These are phyloP conservation scores for Eubasilissa splendida DNA, from an alignment of 2,888 invertebrate genomes.

Conservation along the genomic window DNA sequence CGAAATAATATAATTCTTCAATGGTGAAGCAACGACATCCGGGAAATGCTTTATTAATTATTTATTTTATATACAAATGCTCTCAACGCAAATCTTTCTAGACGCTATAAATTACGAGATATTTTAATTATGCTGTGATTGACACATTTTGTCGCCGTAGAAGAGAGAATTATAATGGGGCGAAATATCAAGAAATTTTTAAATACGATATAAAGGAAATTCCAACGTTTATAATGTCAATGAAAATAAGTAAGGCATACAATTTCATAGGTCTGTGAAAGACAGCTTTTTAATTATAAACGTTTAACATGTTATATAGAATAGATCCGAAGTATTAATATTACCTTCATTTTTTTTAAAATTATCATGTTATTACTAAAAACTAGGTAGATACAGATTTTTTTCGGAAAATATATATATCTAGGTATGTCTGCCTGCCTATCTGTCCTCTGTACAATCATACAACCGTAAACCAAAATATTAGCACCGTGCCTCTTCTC, in stretches of 20 bases:
- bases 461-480: too few relatives aligned
- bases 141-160: slow-evolving; percentile 29
- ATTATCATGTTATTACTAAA: too few relatives aligned
- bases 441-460: too few relatives aligned
- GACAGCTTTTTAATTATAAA: slow-evolving; percentile 27
- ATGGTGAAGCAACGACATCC: too few relatives aligned
- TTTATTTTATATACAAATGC: slow-evolving; percentile 7
- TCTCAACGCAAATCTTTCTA: not conserved
- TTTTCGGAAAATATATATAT: too few relatives aligned
- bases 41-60: not conserved
- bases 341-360: too few relatives aligned
- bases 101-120: not conserved
- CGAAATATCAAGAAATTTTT: slow-evolving; percentile 1
- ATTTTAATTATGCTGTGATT: slow-evolving; percentile 26
- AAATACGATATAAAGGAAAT: slow-evolving; percentile 8
- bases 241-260: not conserved
- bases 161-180: slow-evolving; percentile 9
- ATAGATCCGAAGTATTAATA: not conserved
- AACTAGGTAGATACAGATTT: too few relatives aligned
- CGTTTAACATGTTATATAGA: slow-evolving; percentile 18
- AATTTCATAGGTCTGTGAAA: slow-evolving; percentile 12
- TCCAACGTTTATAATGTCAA: slow-evolving; percentile 20
- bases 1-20: too few relatives aligned
- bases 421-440: too few relatives aligned
- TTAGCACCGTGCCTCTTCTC: too few relatives aligned